A percentile compares a stretch with the other conserved stretches of the same genome.
Evolutionary conservation across 2,888 invertebrate species (phyloP).

Genomic region (Drosophila engyochracea): DNA sequence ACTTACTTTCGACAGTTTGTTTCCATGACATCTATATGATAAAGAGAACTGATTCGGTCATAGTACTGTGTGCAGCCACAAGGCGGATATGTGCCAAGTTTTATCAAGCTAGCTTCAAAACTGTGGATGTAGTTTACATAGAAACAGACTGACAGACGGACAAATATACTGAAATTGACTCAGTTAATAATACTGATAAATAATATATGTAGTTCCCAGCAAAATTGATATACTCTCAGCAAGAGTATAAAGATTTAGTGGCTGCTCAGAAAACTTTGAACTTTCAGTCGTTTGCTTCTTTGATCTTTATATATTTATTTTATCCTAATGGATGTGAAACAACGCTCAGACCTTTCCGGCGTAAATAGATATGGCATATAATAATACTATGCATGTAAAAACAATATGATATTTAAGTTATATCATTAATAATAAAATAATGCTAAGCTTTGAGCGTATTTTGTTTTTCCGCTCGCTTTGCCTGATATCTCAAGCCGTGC

Average conservation of each 20-base stretch:
- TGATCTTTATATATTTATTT: not conserved
- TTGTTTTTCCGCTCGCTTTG: conserved; percentile 18
- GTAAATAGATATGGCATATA: conserved; percentile 8
- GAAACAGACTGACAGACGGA: not conserved
- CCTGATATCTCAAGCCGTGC: conserved; percentile 72
- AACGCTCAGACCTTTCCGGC: not conserved
- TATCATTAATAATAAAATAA: not conserved
- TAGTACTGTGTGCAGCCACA: not conserved
- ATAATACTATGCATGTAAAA: conserved; percentile 24
- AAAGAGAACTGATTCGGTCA: not conserved
- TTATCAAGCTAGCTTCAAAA: not conserved
- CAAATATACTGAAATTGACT: not conserved
- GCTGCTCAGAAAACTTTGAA: not conserved
- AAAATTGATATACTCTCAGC: not conserved
- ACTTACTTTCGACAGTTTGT: not conserved
- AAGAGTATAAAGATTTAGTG: not conserved
- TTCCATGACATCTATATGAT: not conserved
- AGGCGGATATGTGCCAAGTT: not conserved
- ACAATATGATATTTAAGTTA: conserved; percentile 1
- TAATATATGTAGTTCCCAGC: not conserved
- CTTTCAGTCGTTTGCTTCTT: not conserved
- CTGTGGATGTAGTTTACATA: not conserved
- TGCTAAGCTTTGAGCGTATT: not conserved
- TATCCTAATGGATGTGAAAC: not conserved
- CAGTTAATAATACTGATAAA: not conserved